Evolutionary conservation across 2,113 vertebrate genomes (phyloP).

Genomic region (Microtus richardsoni): DNA sequence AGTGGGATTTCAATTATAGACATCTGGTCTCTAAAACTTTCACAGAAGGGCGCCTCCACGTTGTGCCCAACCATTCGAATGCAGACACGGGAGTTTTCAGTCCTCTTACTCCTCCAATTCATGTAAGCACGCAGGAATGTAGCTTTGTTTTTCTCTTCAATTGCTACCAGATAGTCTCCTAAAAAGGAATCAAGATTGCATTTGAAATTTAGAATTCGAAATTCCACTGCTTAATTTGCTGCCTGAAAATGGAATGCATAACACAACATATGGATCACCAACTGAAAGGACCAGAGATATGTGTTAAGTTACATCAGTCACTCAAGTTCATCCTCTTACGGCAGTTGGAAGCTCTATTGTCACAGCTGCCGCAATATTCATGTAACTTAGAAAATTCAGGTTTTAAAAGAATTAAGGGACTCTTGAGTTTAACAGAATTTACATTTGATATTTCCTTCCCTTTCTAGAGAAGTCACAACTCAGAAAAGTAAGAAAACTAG

Average conservation of each 20-base stretch:
- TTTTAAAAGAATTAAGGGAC: constrained; percentile 4
- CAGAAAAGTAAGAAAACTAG: neutral
- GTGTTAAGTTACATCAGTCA: constrained; percentile 24
- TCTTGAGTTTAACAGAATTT: neutral
- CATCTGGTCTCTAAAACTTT: constrained; percentile 92
- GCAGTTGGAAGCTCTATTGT: neutral
- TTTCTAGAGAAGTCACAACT: neutral
- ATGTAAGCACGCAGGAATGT: constrained; percentile 92
- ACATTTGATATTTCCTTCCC: neutral
- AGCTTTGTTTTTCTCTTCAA: constrained; percentile 94
- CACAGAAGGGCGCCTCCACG: constrained; percentile 87
- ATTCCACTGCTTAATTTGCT: neutral
- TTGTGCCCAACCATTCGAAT: constrained; percentile 96
- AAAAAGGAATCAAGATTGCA: constrained; percentile 43
- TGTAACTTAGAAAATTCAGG: neutral
- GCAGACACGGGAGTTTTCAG: constrained; percentile 92
- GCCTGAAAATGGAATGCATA: neutral
- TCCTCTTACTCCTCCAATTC: constrained; percentile 95
- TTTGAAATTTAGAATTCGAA: neutral
- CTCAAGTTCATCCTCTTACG: neutral
- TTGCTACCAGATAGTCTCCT: constrained; percentile 96
- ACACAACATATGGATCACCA: neutral
- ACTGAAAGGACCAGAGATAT: neutral
- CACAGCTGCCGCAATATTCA: neutral
- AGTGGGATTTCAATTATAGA: constrained; percentile 96